Conservation (phyloP, 2,113 vertebrate genomes). For the Nycticryphes semicollaris region DNA sequence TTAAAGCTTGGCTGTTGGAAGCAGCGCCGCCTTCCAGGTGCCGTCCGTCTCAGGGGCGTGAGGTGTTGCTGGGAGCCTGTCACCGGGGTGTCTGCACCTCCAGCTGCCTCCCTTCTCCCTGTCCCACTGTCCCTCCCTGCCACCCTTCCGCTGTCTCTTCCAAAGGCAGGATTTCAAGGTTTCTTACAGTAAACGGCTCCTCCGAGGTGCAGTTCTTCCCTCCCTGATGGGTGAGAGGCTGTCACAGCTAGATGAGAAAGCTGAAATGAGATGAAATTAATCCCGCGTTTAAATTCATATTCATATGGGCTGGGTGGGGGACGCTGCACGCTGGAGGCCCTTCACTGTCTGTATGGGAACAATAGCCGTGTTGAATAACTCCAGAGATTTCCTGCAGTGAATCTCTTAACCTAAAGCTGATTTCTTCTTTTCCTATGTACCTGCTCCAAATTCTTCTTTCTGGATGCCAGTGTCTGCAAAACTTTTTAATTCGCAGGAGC, state of each 20-base stretch:
- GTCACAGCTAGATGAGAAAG: accelerated
- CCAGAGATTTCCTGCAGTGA: not conserved
- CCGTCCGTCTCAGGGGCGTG: accelerated
- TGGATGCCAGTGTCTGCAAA: not conserved
- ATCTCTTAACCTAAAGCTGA: not conserved
- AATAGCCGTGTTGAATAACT: accelerated
- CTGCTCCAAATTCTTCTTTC: not conserved
- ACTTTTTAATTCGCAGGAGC: not conserved
- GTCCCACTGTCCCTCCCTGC: not conserved
- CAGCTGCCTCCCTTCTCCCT: not conserved
- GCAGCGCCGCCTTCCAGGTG: not conserved
- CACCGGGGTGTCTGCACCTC: accelerated
- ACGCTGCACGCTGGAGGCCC: not conserved
- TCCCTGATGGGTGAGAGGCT: accelerated
- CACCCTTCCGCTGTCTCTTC: not conserved
- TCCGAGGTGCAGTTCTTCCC: accelerated
- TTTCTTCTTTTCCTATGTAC: not conserved
- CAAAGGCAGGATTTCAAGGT: not conserved
- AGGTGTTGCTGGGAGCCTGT: not conserved
- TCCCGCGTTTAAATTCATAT: not conserved
- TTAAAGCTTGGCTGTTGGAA: not conserved
- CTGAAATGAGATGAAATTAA: not conserved
- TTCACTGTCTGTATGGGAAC: not conserved
- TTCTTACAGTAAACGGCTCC: not conserved
- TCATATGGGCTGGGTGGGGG: not conserved